Conservation (phyloP, 1,140 invertebrate genomes). For the Hormaphis cornu region DNA sequence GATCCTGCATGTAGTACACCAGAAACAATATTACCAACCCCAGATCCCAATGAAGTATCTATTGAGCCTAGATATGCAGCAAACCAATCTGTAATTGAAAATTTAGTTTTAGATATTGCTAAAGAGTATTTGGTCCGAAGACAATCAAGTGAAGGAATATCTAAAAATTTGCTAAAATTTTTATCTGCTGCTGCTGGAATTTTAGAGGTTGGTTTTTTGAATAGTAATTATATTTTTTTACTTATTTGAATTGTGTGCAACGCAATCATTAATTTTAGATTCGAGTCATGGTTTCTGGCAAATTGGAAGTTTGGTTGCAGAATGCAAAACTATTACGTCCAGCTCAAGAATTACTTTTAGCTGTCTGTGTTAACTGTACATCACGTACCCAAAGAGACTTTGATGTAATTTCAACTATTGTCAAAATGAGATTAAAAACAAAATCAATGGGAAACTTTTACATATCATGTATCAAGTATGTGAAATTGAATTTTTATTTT, state of each 20-base stretch:
- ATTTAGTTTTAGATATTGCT: conserved; percentile 65
- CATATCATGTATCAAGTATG: conserved; percentile 67
- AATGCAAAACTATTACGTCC: conserved; percentile 86
- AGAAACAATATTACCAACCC: background rate
- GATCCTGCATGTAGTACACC: conserved; percentile 33
- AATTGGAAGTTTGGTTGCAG: conserved; percentile 87
- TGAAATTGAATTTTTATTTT: conserved; percentile 37
- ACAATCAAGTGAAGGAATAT: conserved; percentile 75
- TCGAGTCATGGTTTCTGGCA: conserved; percentile 66
- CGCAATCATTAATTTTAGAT: conserved; percentile 46
- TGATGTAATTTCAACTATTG: conserved; percentile 80
- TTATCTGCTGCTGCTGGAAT: conserved; percentile 76
- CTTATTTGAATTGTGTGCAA: background rate
- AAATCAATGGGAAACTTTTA: conserved; percentile 86
- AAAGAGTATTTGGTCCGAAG: conserved; percentile 76
- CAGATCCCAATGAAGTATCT: conserved; percentile 5
- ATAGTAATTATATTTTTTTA: background rate
- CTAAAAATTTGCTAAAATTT: conserved; percentile 76
- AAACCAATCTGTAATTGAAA: conserved; percentile 37
- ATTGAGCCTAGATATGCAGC: background rate
- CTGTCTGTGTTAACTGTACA: conserved; percentile 82
- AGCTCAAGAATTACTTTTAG: conserved; percentile 86
- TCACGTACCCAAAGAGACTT: conserved; percentile 68
- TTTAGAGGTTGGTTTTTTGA: conserved; percentile 50
- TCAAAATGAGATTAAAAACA: conserved; percentile 85